A percentile compares a stretch with the other conserved stretches of the same genome.
Conservation (phyloP, 2,888 invertebrate species). For the Lasioglossum malachurum region DNA sequence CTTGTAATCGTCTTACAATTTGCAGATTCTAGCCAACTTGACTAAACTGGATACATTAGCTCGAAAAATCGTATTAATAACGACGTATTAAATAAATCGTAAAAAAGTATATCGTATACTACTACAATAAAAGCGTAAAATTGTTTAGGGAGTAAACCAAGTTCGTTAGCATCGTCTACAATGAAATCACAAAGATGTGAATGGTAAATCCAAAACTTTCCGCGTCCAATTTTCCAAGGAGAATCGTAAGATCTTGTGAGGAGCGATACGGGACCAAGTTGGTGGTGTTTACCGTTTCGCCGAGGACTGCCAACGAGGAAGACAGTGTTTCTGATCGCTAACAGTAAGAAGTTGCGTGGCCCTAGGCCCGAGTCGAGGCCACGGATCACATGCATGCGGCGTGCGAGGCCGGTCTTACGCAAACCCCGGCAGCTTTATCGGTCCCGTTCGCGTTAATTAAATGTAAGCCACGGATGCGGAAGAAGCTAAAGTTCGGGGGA, state of each 20-base stretch:
- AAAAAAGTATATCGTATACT: no score
- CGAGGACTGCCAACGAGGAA: background rate
- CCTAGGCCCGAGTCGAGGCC: slow-evolving; percentile 23
- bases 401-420: slow-evolving; percentile 66
- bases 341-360: background rate
- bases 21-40: no score
- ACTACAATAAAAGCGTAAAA: no score
- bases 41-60: no score
- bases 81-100: no score
- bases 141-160: background rate
- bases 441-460: slow-evolving; percentile 70
- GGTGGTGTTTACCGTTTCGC: background rate
- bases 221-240: background rate
- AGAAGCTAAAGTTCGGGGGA: slow-evolving; percentile 57
- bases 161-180: background rate
- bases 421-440: slow-evolving; percentile 65
- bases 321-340: background rate
- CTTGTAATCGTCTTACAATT: no score
- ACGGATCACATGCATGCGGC: slow-evolving; percentile 1
- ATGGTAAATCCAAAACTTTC: background rate
- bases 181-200: background rate
- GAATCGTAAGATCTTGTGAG: background rate
- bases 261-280: background rate
- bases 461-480: slow-evolving; percentile 65
- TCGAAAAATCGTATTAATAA: no score